Conservation (phyloP, 2,797 vertebrate species). For the Pithecia hirsuta region DNA sequence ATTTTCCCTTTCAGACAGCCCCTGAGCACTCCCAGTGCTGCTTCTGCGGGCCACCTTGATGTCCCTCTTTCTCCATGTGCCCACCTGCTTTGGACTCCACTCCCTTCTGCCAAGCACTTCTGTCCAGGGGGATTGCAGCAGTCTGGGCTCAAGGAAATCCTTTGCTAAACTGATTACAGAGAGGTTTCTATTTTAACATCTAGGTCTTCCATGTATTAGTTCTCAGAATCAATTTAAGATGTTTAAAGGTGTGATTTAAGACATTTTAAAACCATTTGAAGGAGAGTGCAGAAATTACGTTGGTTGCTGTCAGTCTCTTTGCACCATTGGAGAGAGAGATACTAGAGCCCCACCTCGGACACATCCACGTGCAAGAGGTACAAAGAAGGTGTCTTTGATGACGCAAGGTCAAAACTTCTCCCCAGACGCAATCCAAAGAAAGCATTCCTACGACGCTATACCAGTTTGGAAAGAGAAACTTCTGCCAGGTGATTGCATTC, state of each 20-base stretch:
- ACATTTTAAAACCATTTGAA: background rate
- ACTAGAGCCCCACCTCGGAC: background rate
- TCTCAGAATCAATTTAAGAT: background rate
- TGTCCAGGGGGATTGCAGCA: rapidly evolving
- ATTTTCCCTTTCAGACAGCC: background rate
- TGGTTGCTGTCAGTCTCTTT: background rate
- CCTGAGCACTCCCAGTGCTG: background rate
- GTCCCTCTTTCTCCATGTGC: rapidly evolving
- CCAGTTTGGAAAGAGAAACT: background rate
- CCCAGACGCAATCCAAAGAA: background rate
- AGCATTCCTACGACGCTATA: background rate
- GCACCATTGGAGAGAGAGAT: background rate
- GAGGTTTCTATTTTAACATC: background rate
- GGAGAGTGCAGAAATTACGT: rapidly evolving
- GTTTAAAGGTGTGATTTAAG: background rate
- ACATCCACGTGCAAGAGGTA: background rate
- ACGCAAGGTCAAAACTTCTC: background rate
- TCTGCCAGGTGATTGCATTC: background rate
- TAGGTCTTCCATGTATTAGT: background rate
- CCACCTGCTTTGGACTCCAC: too few species aligned
- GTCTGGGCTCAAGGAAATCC: background rate
- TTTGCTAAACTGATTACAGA: background rate
- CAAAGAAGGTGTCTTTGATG: background rate
- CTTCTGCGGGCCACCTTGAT: rapidly evolving
- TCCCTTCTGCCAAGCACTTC: background rate